These are phyloP conservation scores for Campoplex nolae DNA, from an alignment of 2,888 invertebrate genomes.

Conservation along the genomic window DNA sequence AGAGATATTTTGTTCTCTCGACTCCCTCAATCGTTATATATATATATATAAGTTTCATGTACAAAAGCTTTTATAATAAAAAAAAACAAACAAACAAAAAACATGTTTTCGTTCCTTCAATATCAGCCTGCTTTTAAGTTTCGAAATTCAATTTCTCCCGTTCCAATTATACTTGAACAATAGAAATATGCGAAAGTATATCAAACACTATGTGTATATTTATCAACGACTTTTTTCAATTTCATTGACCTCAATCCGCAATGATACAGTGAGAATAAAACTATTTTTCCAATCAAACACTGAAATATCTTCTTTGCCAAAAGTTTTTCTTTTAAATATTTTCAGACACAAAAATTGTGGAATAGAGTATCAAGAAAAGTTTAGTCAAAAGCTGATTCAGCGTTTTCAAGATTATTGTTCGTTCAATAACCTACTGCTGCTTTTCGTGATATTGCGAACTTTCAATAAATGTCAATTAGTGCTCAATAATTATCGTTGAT, in stretches of 20 bases:
- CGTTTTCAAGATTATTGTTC: background rate
- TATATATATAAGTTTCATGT: background rate
- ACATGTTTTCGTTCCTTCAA: conserved; percentile 8
- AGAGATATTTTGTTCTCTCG: conserved; percentile 7
- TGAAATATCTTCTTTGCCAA: background rate
- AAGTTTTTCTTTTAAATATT: background rate
- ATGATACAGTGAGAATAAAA: background rate
- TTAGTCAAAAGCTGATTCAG: background rate
- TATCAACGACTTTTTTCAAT: background rate
- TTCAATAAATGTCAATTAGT: too few species aligned
- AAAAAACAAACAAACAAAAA: background rate
- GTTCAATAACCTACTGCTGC: too few species aligned
- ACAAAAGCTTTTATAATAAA: background rate
- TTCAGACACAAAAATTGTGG: background rate
- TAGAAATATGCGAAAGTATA: background rate
- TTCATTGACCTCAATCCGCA: background rate
- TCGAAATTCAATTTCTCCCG: conserved; percentile 8
- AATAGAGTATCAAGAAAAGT: background rate
- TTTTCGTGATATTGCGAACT: too few species aligned
- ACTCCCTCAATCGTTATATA: conserved; percentile 1
- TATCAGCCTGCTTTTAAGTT: background rate
- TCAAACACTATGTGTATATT: background rate
- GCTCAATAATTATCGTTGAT: too few species aligned
- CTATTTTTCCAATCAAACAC: background rate
- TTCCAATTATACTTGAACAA: conserved; percentile 1